Evolutionary conservation across 2,888 invertebrate species (phyloP).

Genomic region (Meiosimyza platycephala): DNA sequence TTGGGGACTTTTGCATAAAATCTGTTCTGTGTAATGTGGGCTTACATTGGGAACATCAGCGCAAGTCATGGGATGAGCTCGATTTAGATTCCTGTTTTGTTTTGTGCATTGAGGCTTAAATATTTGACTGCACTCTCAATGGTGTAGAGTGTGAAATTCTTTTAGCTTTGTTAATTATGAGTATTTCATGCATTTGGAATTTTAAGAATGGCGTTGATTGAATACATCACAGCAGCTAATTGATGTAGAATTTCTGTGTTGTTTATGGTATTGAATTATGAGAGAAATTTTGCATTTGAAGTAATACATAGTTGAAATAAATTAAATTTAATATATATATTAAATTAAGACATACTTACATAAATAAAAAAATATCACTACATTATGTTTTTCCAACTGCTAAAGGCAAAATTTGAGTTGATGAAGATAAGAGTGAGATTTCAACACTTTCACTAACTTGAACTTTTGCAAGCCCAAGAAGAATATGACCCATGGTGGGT

Average conservation of each 20-base stretch:
- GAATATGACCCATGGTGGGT: too few relatives aligned
- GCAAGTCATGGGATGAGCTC: background rate
- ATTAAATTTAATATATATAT: too few relatives aligned
- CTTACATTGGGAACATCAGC: background rate
- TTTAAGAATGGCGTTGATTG: background rate
- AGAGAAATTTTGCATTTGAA: background rate
- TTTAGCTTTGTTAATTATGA: slow-evolving; percentile 26
- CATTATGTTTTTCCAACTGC: too few relatives aligned
- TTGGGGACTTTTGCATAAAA: slow-evolving; percentile 7
- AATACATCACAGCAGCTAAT: background rate
- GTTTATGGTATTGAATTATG: background rate
- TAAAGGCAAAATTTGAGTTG: too few relatives aligned
- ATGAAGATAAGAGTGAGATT: too few relatives aligned
- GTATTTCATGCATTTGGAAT: background rate
- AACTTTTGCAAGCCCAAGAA: too few relatives aligned
- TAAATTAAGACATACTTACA: too few relatives aligned
- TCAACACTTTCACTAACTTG: too few relatives aligned
- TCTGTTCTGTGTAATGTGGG: slow-evolving; percentile 3
- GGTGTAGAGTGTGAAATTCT: slow-evolving; percentile 21
- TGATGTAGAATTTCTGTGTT: background rate
- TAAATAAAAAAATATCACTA: too few relatives aligned
- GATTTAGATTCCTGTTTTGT: background rate
- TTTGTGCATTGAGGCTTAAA: slow-evolving; percentile 6
- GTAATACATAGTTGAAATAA: too few relatives aligned
- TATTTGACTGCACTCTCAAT: slow-evolving; percentile 17